Base-by-base conservation (phyloP, 1,140 invertebrate genomes). In the Zophobas morio region DNA sequence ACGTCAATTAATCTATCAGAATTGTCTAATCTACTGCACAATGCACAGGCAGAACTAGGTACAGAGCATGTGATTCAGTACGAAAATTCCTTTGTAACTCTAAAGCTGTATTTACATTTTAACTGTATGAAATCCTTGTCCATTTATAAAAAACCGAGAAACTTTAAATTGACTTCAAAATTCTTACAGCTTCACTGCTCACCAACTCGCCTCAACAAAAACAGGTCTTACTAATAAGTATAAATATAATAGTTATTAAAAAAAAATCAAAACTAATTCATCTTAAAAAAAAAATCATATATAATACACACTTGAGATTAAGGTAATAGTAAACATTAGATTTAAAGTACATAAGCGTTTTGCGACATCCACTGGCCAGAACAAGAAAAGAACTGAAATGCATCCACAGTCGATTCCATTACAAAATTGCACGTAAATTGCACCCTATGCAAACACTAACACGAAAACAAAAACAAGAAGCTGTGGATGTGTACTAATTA, bases 31-130 rank as follows among this genome's bases (percentile, higher is more conserved):
- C 74, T 82, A 79, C 66, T 71, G 74, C 60, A 72, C 71, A 79
- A 84, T 81, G 77, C 79, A 82, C 78, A 84, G 80, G 81, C 80
- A 81, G 77, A 77, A 78, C 81, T 84, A 81, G 79, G 77, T 82
- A 84, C 81, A 82, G 76, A 80, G 82, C 79, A 78, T 78, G 75
- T 74, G 75, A 74, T 80, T 78, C 79, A 78, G 80, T 80, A 81
- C 76, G 71, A 80, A 79, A 83, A 73, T 77, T 77, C 75, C 60
- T 49, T 74, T 79, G 34, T 70, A 74, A 72, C 56, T 78, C 70
- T 78, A 80, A 80, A 82, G 80, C 79, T 73, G 75, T 80, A 80
- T 80, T 78, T 78, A 80, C 79, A 80, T 72, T 42, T 75, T 63
- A 72, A 70, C 54, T 77, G 70, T 71, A 71, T 47, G 66, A 71